Conservation (phyloP, 2,888 invertebrate genomes). For the Schizotus pectinicornis region DNA sequence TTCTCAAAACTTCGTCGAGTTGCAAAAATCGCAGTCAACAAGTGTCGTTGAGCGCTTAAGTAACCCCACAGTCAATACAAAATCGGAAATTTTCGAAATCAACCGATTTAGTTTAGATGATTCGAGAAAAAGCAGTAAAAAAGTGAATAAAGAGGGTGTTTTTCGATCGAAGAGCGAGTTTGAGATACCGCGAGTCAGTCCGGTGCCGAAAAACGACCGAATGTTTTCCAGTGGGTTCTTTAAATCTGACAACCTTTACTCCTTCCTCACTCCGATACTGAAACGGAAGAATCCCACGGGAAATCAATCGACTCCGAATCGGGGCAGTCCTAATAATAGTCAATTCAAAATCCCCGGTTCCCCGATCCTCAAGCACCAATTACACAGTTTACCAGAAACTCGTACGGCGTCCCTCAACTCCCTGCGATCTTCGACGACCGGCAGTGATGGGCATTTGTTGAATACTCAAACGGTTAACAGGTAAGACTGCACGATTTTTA, state of each 20-base stretch:
- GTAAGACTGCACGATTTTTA: slow-evolving; percentile 38
- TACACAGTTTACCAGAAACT: slow-evolving; percentile 45
- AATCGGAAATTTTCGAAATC: slow-evolving; percentile 3
- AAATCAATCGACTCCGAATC: slow-evolving; percentile 44
- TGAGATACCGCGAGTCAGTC: slow-evolving; percentile 49
- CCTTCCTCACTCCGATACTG: slow-evolving; percentile 66
- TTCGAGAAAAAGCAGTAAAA: slow-evolving; percentile 29
- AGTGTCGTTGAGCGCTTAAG: slow-evolving; percentile 41
- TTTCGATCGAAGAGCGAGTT: slow-evolving; percentile 55
- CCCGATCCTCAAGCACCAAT: slow-evolving; percentile 41
- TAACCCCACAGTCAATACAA: slow-evolving; percentile 21
- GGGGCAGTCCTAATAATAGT: slow-evolving; percentile 33
- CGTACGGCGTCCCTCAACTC: slow-evolving; percentile 52
- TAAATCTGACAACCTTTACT: slow-evolving; percentile 59
- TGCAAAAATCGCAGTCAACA: slow-evolving; percentile 50
- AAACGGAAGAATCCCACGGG: slow-evolving; percentile 51
- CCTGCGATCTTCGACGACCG: slow-evolving; percentile 45
- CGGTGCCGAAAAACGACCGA: slow-evolving; percentile 32
- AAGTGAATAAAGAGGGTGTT: slow-evolving; percentile 41
- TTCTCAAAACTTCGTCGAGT: slow-evolving; percentile 47
- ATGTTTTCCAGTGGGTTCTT: slow-evolving; percentile 45
- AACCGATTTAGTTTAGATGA: slow-evolving; percentile 26
- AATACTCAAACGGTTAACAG: slow-evolving; percentile 42
- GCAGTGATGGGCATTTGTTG: slow-evolving; percentile 39
- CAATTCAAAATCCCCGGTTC: slow-evolving; percentile 46